Percentiles rank a stretch among this genome's conserved stretches.
These are phyloP conservation scores for Drosophila siamana DNA, from an alignment of 2,888 invertebrate species.

Conservation along the genomic window DNA sequence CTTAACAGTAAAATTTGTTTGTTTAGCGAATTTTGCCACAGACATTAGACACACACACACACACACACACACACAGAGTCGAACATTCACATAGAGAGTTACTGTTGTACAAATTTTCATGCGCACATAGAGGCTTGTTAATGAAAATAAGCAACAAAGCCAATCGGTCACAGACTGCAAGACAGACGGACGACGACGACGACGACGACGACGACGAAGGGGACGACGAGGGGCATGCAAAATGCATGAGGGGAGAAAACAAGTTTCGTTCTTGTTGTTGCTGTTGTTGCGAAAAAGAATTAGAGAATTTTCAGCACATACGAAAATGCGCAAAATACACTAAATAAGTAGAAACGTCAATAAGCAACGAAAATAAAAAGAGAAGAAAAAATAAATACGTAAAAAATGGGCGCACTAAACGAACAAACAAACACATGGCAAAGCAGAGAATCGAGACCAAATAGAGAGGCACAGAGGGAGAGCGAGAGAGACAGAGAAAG, in stretches of 20 bases:
- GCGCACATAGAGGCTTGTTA: conserved; percentile 72
- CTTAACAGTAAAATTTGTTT: conserved; percentile 80
- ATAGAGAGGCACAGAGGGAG: neutral
- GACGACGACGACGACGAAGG: no score
- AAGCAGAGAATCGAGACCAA: conserved; percentile 8
- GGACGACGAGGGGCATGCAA: conserved; percentile 5
- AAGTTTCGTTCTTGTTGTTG: conserved; percentile 41
- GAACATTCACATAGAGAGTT: conserved; percentile 55
- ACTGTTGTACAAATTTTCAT: conserved; percentile 72
- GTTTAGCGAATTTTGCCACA: conserved; percentile 70
- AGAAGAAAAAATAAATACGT: conserved; percentile 13
- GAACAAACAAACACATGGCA: conserved; percentile 49
- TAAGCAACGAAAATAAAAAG: conserved; percentile 51
- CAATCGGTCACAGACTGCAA: conserved; percentile 60
- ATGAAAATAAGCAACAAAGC: conserved; percentile 81
- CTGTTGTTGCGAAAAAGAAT: conserved; percentile 46
- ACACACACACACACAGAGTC: conserved; percentile 17
- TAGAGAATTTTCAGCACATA: conserved; percentile 70
- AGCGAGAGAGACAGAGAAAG: neutral
- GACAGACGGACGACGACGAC: conserved; percentile 25
- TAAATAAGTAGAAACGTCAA: conserved; percentile 79
- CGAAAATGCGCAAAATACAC: conserved; percentile 80
- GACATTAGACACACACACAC: conserved; percentile 33
- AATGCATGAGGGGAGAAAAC: conserved; percentile 45
- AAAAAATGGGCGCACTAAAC: conserved; percentile 58